Evolutionary conservation across 2,113 vertebrate genomes (phyloP), one percentile per base, ranked within the genome.

Genomic region (Heptranchias perlo): DNA sequence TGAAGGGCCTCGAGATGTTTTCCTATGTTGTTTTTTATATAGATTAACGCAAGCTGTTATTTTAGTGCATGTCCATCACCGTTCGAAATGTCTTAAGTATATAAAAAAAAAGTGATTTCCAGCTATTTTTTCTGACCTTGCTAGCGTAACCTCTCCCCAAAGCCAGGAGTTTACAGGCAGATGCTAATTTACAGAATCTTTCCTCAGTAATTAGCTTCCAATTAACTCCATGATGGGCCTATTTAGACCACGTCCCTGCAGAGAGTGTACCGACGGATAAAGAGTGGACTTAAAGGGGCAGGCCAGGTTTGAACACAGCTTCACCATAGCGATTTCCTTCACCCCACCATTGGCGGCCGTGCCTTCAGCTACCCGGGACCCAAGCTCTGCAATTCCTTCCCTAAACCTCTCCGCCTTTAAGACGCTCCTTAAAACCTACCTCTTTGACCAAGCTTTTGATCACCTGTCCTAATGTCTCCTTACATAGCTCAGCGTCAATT

Each of bases 101-200:
- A 35, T 49, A 14, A 61, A 92, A 35, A 54, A 13, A 7, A 11
- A n/a, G 14, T 18, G 21, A n/a, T n/a, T 47, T 82, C 87, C 87
- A 58, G 54, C 87, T 92, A 28, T 13, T 92, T n/a, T 92, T 4
- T 92, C 31, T 61, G 87, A 92, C 87, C 87, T 92, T 92, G 87
- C n/a, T 14, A 16, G 44, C 18, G 52, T 13, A 54, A 92, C 87
- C 35, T 35, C 13, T 58, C 35, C 31, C 54, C 52, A 92, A 3
- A 35, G 49, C 87, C 87, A n/a, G 54, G 87, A 31, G 25, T 58
- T 54, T 61, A 58, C 13, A 35, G 16, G 54, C 87, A 92, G 87
- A 92, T 92, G 31, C 87, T 58, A 61, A 91, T 13, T 91, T 58
- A 54, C 54, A 61, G 87, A 92, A 61, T 16, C 87, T 61, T n/a